Evolutionary conservation across 2,888 invertebrate species (phyloP), one percentile per base, ranked within the genome.

Genomic region (Nysson spinosus): DNA sequence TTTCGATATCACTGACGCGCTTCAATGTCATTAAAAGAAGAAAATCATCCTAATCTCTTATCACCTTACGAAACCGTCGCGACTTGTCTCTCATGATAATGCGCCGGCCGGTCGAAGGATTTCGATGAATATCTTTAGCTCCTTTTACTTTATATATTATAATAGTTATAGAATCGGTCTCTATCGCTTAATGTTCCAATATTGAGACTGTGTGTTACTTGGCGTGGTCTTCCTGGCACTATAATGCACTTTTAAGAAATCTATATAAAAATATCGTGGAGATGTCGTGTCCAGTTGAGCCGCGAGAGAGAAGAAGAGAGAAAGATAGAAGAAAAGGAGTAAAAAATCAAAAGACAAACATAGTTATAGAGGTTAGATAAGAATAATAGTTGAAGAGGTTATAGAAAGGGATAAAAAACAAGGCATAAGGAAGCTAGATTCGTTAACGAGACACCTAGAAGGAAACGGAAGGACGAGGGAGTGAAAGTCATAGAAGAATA

Each of bases 231-330:
- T 77, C 71, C 83, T 81, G 83, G 82, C 81, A 83, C 83, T 83
- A 80, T 80, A 83, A 85, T 85, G 83, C 83, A 85, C 83, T 85
- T 85, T 84, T 82, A 80, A 82, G 83, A 84, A 81, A 82, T 84
- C 82, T 83, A 81, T 86, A 87, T 84, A 87, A 86, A 86, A 86
- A 86, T 86, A 87, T 83, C 70, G 78, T 82, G 77, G 79, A 78
- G 76, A 81, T 77, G 79, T 80, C 81, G 80, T 83, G 73, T 83
- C 82, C 81, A 77, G 82, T 80, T 77, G 75, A 81, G 75, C 80
- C 72, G 80, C 72, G 71, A 77, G 67, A 68, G 66, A 43, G 39
- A 52, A 43, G 20, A 11, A 55, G 35, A 55, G 16, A 47, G 46
- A 69, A 24, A 44, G 32, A 37, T 35, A 47, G 57, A n/a, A n/a